These are phyloP conservation scores for Sinocyclocheilus anshuiensis DNA, from an alignment of 2,113 vertebrate species.

Conservation along the genomic window DNA sequence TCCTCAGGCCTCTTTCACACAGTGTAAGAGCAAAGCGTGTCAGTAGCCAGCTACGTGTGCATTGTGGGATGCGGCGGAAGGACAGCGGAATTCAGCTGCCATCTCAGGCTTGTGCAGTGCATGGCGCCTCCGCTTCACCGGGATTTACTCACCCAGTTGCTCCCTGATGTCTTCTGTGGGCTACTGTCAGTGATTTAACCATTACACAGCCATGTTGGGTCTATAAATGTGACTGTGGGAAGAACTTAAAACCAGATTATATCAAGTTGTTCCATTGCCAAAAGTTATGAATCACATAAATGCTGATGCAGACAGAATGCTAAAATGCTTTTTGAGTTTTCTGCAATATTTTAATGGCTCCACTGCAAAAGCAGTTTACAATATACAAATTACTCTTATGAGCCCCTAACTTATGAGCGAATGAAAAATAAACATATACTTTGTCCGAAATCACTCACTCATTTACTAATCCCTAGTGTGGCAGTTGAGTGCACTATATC, in stretches of 20 bases:
- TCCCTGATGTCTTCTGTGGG: background rate
- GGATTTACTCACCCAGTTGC: conserved; percentile 26
- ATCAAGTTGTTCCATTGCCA: background rate
- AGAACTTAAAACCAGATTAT: background rate
- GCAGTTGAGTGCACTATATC: too few relatives aligned
- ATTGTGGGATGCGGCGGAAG: background rate
- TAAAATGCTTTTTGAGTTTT: background rate
- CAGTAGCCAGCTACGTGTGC: conserved; percentile 12
- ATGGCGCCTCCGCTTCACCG: background rate
- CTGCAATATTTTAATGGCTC: background rate
- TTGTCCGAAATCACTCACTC: background rate
- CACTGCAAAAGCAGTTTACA: background rate
- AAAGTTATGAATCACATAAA: background rate
- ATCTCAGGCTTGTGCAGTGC: conserved; percentile 21
- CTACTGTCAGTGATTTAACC: conserved; percentile 32
- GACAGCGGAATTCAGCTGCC: conserved; percentile 37
- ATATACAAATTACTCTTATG: background rate
- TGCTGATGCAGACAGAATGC: too few relatives aligned
- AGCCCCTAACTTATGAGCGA: too few relatives aligned
- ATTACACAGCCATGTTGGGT: conserved; percentile 2
- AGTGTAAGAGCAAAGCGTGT: background rate
- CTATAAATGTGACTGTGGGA: background rate
- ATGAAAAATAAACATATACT: background rate
- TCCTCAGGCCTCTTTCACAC: background rate
- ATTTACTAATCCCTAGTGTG: too few relatives aligned